phyloP scores from a whole-genome alignment of 2,888 invertebrate species.

The Orthonevra nobilis region DNA sequence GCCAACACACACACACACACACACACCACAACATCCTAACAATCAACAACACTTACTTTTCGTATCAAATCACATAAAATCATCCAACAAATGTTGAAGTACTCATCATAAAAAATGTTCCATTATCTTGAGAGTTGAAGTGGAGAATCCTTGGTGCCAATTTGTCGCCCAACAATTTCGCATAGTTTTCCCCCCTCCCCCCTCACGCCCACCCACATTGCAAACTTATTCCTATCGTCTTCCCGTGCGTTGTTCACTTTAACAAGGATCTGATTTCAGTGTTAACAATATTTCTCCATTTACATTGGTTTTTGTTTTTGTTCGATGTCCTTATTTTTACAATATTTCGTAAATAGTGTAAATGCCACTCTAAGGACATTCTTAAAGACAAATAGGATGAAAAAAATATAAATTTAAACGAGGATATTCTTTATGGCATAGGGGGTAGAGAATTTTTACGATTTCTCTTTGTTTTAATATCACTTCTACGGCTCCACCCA shows the following conservation, averaged over 20 bases:
- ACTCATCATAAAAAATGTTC: constrained; percentile 41
- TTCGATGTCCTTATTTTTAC: too few species aligned
- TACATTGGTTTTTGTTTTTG: too few species aligned
- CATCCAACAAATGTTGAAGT: constrained; percentile 38
- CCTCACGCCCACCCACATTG: not conserved
- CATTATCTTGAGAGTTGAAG: constrained; percentile 43
- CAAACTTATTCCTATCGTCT: not conserved
- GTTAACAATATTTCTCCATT: constrained; percentile 54
- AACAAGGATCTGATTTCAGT: constrained; percentile 50
- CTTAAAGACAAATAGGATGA: too few species aligned
- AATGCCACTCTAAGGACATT: constrained; percentile 7
- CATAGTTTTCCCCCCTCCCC: constrained; percentile 3
- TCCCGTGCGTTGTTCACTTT: not conserved
- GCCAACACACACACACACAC: too few species aligned
- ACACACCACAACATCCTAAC: too few species aligned
- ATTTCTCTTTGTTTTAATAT: not conserved
- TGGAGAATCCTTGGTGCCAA: constrained; percentile 55
- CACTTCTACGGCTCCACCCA: too few species aligned
- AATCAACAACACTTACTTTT: constrained; percentile 70
- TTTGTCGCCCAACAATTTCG: constrained; percentile 53
- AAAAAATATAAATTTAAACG: constrained; percentile 3
- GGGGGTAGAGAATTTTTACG: too few species aligned
- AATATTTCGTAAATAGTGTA: constrained; percentile 7
- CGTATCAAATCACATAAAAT: constrained; percentile 53
- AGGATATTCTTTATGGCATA: not conserved